phyloP scores from a whole-genome alignment of 37 sponge, comb jelly and placozoan species.

The Crambe crambe region DNA sequence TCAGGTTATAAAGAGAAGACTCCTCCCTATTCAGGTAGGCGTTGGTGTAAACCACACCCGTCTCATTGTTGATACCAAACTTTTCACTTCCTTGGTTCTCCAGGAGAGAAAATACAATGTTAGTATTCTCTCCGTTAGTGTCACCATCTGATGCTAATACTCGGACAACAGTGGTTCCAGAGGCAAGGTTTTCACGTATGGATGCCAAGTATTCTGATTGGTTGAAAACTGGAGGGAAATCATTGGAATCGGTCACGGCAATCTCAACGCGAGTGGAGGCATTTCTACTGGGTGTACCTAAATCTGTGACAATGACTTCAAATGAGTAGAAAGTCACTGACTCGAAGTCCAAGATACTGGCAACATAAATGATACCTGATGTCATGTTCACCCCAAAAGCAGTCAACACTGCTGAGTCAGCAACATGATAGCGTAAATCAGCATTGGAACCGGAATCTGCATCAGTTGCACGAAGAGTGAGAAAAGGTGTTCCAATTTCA shows the following conservation, averaged over 20 bases:
- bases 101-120: conserved; percentile 25
- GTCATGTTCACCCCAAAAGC: conserved; percentile 44
- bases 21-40: conserved; percentile 49
- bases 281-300: conserved; percentile 34
- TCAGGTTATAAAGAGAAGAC: conserved; percentile 39
- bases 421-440: conserved; percentile 34
- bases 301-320: conserved; percentile 41
- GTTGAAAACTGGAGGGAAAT: conserved; percentile 61
- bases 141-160: conserved; percentile 63
- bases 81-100: conserved; percentile 16
- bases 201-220: conserved; percentile 23
- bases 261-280: conserved; percentile 30
- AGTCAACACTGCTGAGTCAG: background rate
- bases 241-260: conserved; percentile 65
- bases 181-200: conserved; percentile 62
- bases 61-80: conserved; percentile 61
- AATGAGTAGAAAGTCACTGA: conserved; percentile 14
- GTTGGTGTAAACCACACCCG: conserved; percentile 62
- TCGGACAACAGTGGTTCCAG: conserved; percentile 46
- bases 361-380: conserved; percentile 41
- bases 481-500: conserved; percentile 31
- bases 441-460: conserved; percentile 55
- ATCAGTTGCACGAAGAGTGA: conserved; percentile 64
- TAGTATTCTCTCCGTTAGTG: conserved; percentile 6
- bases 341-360: conserved; percentile 19